A percentile compares a stretch with the other conserved stretches of the same genome.
These are phyloP conservation scores for Himalopsyche anomala DNA, from an alignment of 2,888 invertebrate species.

Conservation along the genomic window DNA sequence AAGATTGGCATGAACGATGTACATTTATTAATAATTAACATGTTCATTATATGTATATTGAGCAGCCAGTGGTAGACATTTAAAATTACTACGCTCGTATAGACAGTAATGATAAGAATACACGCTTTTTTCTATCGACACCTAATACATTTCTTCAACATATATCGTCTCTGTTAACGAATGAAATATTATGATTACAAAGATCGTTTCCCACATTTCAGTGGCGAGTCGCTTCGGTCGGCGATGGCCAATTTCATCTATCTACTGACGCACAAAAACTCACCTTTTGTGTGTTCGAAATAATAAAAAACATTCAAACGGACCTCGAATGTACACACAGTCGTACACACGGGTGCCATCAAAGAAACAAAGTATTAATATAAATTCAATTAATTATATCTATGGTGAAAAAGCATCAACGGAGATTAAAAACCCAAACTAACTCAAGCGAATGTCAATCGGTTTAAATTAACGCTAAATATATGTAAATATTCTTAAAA, in stretches of 20 bases:
- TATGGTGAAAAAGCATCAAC: constrained; percentile 14
- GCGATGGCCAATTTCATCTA: background rate
- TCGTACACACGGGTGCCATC: background rate
- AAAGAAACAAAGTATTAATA: constrained; percentile 21
- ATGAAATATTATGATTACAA: background rate
- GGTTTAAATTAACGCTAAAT: background rate
- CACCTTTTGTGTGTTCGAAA: background rate
- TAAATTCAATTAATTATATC: constrained; percentile 41
- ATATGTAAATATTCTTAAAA: too few relatives aligned
- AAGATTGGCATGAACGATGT: too few relatives aligned
- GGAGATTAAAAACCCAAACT: background rate
- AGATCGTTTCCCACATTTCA: background rate
- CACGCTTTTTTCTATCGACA: too few relatives aligned
- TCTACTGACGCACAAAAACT: constrained; percentile 3
- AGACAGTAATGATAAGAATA: too few relatives aligned
- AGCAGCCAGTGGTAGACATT: too few relatives aligned
- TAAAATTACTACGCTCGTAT: too few relatives aligned
- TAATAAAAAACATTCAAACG: background rate
- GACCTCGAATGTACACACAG: background rate
- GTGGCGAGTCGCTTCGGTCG: background rate
- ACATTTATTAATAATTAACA: too few relatives aligned
- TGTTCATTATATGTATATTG: too few relatives aligned
- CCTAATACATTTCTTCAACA: too few relatives aligned
- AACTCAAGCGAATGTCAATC: background rate
- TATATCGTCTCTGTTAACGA: background rate